Evolutionary conservation across 1,140 invertebrate species (phyloP), one percentile per base, ranked within the genome.

Genomic region (Lepidurus packardi): DNA sequence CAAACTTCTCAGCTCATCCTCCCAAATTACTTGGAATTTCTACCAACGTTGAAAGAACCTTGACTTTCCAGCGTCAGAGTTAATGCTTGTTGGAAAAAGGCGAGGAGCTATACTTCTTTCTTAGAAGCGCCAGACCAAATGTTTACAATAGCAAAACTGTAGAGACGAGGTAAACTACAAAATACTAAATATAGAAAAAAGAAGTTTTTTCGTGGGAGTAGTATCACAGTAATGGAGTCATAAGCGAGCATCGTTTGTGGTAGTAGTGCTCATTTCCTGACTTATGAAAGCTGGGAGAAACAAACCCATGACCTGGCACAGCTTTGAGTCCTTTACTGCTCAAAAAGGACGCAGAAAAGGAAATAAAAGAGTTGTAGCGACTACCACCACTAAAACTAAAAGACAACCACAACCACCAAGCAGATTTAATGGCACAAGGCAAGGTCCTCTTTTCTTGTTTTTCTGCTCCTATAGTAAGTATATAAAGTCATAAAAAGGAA

Each of bases 211-310:
- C 4, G 10, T 4, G 53, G 53, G 21, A 6, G 7, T 21, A 65
- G 21, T 65, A 21, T 65, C 21, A 21, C 53, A 65, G 53, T 65
- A 65, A 65, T 65, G 53, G 53, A 65, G 53, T n/a, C 45, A 47
- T 47, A 47, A 47, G 45, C 45, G 45, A 16, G 45, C 53, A 3
- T 65, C 53, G 0, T 65, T 65, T 65, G 53, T 21, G 53, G 16
- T 65, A 65, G 16, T 13, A 65, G 53, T 7, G 53, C 13, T 65
- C 53, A 65, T 65, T 65, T 65, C 53, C 53, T 65, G 53, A 65
- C 53, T 65, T 65, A 65, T 65, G 53, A 65, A 65, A 65, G 53
- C 13, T 9, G 53, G 53, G 45, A 21, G 53, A 21, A 65, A 65
- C 16, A 65, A 16, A 9, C 53, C 16, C 53, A 65, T 47, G 53